A percentile compares a stretch with the other conserved stretches of the same genome.
phyloP scores from a whole-genome alignment of 2,888 invertebrate genomes.

The Anticlea derivata region DNA sequence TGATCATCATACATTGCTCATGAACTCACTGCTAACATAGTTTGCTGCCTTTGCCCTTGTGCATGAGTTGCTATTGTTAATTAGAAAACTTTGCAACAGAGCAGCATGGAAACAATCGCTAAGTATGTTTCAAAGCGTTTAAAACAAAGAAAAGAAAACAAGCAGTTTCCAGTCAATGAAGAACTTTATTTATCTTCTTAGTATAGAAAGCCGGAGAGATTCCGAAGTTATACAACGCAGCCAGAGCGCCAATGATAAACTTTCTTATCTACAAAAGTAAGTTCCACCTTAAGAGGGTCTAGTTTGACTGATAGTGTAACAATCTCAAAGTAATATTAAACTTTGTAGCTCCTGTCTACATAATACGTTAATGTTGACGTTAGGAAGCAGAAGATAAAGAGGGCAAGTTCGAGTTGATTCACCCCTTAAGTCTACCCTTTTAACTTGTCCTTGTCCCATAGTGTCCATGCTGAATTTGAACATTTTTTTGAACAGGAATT shows the following conservation, averaged over 20 bases:
- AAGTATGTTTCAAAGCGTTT: neutral
- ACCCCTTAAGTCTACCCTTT: no score
- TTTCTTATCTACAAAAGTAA: constrained; percentile 9
- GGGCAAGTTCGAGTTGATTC: neutral
- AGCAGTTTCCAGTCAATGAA: neutral
- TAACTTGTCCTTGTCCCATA: no score
- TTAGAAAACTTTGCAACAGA: neutral
- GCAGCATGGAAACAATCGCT: neutral
- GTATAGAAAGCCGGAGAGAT: constrained; percentile 1
- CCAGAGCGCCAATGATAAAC: constrained; percentile 2
- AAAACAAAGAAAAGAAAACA: neutral
- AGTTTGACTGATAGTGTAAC: constrained; percentile 4
- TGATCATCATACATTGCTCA: neutral
- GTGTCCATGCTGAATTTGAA: no score
- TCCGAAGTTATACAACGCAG: constrained; percentile 2
- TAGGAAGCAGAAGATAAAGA: neutral
- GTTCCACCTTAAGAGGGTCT: constrained; percentile 2
- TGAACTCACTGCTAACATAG: neutral
- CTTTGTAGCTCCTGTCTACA: neutral
- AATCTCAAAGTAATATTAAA: neutral
- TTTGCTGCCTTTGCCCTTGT: neutral
- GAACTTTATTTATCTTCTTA: neutral
- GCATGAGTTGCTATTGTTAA: neutral
- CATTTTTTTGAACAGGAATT: no score
- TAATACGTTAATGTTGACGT: neutral